phyloP scores from a whole-genome alignment of 2,113 vertebrate species.

The Copsychus sechellarum region DNA sequence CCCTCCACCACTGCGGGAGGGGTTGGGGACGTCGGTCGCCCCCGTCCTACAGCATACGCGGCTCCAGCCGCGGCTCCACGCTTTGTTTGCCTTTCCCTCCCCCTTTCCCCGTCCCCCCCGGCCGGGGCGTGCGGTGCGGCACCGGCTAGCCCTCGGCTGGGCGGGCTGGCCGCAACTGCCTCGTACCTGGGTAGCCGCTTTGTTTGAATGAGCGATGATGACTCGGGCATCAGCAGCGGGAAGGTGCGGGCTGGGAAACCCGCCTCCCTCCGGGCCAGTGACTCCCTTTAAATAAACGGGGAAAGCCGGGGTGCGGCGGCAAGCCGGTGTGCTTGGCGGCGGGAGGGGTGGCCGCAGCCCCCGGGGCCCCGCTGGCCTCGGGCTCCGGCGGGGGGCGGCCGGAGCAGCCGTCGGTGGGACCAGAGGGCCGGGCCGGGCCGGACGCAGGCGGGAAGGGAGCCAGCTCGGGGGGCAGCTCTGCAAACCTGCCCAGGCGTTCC shows the following conservation, averaged over 20 bases:
- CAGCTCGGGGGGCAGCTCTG: not conserved
- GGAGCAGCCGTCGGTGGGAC: not conserved
- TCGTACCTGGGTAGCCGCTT: conserved; percentile 15
- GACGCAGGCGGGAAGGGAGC: not conserved
- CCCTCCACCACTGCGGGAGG: not conserved
- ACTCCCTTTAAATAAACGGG: not conserved
- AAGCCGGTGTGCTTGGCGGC: not conserved
- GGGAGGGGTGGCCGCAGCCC: not conserved
- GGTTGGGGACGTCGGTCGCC: not conserved
- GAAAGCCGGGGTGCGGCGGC: not conserved
- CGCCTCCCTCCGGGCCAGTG: not conserved
- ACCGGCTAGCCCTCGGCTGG: not conserved
- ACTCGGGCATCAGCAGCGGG: not conserved
- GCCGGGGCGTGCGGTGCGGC: not conserved
- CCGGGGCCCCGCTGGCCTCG: not conserved
- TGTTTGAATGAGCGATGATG: not conserved
- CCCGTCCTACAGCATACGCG: not conserved
- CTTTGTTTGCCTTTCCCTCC: conserved; percentile 6
- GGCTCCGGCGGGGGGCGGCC: not conserved
- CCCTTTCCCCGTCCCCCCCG: not conserved
- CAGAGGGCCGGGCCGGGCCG: not conserved
- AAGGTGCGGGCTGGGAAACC: not conserved
- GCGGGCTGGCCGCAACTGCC: not conserved
- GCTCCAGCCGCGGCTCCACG: not conserved
- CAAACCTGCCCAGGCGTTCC: not conserved